These are phyloP conservation scores for Ceraclea dissimilis DNA, from an alignment of 2,888 invertebrate genomes.

Conservation along the genomic window DNA sequence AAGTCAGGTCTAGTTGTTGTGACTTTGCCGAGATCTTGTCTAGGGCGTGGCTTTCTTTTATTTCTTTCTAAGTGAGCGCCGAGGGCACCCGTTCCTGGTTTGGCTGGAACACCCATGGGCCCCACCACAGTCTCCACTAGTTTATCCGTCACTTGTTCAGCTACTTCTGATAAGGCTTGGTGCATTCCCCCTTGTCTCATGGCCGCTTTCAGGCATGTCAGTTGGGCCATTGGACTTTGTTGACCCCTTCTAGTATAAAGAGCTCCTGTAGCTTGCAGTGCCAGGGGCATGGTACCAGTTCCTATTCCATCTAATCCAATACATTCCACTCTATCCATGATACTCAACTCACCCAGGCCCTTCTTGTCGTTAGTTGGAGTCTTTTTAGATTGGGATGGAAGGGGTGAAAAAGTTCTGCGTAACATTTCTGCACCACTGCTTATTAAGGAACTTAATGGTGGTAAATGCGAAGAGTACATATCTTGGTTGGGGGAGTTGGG, in stretches of 20 bases:
- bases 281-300: slow-evolving; percentile 54
- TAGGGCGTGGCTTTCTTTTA: slow-evolving; percentile 37
- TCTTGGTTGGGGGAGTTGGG: slow-evolving; percentile 50
- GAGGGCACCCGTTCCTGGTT: slow-evolving; percentile 51
- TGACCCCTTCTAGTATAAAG: slow-evolving; percentile 57
- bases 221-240: slow-evolving; percentile 70
- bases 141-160: slow-evolving; percentile 26
- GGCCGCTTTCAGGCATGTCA: slow-evolving; percentile 61
- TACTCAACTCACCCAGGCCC: slow-evolving; percentile 44
- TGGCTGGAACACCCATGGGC: slow-evolving; percentile 52
- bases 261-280: slow-evolving; percentile 51
- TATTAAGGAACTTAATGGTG: slow-evolving; percentile 47
- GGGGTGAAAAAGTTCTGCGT: slow-evolving; percentile 30
- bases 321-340: slow-evolving; percentile 60
- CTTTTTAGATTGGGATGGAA: slow-evolving; percentile 10
- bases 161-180: slow-evolving; percentile 39
- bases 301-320: slow-evolving; percentile 61
- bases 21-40: slow-evolving; percentile 31
- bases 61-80: slow-evolving; percentile 38
- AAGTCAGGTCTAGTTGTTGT: slow-evolving; percentile 26
- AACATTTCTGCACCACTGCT: slow-evolving; percentile 45
- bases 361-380: slow-evolving; percentile 24
- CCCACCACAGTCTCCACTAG: slow-evolving; percentile 32
- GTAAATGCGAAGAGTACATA: slow-evolving; percentile 32
- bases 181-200: slow-evolving; percentile 26